These are phyloP conservation scores for Triplophysa bombifrons DNA, from an alignment of 2,797 vertebrate genomes.

Conservation along the genomic window DNA sequence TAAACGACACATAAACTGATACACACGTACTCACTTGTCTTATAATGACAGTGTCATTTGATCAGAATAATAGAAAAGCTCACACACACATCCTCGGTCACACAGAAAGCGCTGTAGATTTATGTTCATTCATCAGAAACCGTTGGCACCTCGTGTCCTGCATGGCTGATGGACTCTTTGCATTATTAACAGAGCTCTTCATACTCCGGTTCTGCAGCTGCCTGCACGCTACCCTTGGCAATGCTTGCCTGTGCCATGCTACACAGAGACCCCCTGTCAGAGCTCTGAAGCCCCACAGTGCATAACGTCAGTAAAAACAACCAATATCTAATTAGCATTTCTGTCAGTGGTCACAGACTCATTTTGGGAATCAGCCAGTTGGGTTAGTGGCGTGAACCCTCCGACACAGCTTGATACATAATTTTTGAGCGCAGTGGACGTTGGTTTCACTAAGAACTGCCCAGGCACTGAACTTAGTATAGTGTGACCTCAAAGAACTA, in stretches of 20 bases:
- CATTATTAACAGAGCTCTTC: constrained; percentile 60
- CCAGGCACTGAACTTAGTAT: constrained; percentile 45
- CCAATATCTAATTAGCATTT: constrained; percentile 62
- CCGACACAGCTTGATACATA: constrained; percentile 21
- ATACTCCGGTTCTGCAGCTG: constrained; percentile 55
- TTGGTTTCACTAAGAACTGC: constrained; percentile 25
- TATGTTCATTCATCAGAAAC: constrained; percentile 52
- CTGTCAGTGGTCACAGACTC: constrained; percentile 61
- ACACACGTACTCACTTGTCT: background rate
- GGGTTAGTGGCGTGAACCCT: constrained; percentile 21
- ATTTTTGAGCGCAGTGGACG: background rate
- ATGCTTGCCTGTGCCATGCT: constrained; percentile 58
- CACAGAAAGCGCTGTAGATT: constrained; percentile 29
- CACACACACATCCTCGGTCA: constrained; percentile 4
- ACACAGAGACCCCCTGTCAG: constrained; percentile 72
- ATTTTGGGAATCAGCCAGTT: constrained; percentile 62
- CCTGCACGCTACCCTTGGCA: constrained; percentile 56
- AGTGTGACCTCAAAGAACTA: constrained; percentile 67
- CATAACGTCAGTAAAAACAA: constrained; percentile 70
- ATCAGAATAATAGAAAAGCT: constrained; percentile 19
- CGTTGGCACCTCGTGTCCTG: constrained; percentile 47
- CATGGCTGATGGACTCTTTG: constrained; percentile 55
- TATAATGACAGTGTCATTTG: constrained; percentile 13
- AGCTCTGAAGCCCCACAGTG: constrained; percentile 44
- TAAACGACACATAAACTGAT: background rate